A percentile compares a stretch with the other conserved stretches of the same genome.
Conservation (phyloP, 2,888 invertebrate genomes). For the Rhagium mordax region DNA sequence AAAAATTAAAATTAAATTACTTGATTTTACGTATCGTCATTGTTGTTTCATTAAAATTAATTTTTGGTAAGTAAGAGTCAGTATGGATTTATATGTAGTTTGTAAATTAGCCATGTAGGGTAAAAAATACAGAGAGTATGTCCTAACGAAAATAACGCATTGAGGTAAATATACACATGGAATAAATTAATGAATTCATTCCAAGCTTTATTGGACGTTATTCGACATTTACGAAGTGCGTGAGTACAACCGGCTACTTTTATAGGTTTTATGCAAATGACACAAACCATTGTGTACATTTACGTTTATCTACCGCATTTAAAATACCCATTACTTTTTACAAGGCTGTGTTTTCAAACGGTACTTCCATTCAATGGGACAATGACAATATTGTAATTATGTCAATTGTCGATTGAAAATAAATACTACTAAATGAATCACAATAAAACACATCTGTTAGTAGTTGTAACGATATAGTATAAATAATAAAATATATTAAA, state of each 20-base stretch:
- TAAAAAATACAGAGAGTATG: too few species aligned
- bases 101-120: too few species aligned
- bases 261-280: not conserved
- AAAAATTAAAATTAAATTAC: too few species aligned
- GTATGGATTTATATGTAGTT: too few species aligned
- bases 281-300: not conserved
- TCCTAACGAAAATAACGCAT: too few species aligned
- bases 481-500: not conserved
- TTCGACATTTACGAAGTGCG: not conserved
- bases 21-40: too few species aligned
- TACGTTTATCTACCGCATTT: not conserved
- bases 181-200: too few species aligned
- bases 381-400: not conserved
- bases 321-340: not conserved
- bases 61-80: too few species aligned
- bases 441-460: not conserved
- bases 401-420: not conserved
- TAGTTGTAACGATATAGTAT: not conserved
- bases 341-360: slow-evolving; percentile 3
- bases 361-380: not conserved
- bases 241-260: not conserved
- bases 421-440: not conserved
- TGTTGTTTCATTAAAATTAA: too few species aligned
- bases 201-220: not conserved
- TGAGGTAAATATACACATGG: too few species aligned